phyloP scores from a whole-genome alignment of 2,888 invertebrate genomes.

The Nephrotoma appendiculata region DNA sequence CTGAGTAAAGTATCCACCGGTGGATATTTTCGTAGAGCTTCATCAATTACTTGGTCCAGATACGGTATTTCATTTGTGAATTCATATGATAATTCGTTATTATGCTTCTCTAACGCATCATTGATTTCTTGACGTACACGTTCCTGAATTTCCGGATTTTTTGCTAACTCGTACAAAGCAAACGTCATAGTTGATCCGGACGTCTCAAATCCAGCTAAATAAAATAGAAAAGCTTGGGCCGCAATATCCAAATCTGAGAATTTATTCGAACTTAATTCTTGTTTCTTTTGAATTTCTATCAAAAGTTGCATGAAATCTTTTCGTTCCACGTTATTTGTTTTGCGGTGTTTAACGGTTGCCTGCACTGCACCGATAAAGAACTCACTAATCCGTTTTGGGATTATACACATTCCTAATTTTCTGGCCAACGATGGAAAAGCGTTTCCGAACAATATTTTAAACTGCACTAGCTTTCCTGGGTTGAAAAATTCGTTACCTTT shows the following conservation, averaged over 20 bases:
- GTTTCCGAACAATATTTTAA: not conserved
- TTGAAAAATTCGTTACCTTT: slow-evolving; percentile 34
- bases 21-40: slow-evolving; percentile 40
- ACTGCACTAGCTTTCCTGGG: not conserved
- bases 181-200: slow-evolving; percentile 30
- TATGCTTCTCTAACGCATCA: slow-evolving; percentile 18
- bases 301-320: slow-evolving; percentile 19
- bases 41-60: slow-evolving; percentile 23
- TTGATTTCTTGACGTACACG: slow-evolving; percentile 23
- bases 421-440: not conserved
- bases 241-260: slow-evolving; percentile 11
- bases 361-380: not conserved
- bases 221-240: slow-evolving; percentile 33
- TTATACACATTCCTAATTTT: not conserved
- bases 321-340: slow-evolving; percentile 7
- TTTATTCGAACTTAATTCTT: not conserved
- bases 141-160: slow-evolving; percentile 28
- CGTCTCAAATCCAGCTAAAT: slow-evolving; percentile 33
- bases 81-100: slow-evolving; percentile 28
- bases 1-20: slow-evolving; percentile 35
- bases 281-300: not conserved
- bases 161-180: slow-evolving; percentile 26
- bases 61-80: slow-evolving; percentile 28
- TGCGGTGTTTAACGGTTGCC: not conserved
- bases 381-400: not conserved